Conservation (phyloP, 2,113 vertebrate genomes). For the Channa argus region DNA sequence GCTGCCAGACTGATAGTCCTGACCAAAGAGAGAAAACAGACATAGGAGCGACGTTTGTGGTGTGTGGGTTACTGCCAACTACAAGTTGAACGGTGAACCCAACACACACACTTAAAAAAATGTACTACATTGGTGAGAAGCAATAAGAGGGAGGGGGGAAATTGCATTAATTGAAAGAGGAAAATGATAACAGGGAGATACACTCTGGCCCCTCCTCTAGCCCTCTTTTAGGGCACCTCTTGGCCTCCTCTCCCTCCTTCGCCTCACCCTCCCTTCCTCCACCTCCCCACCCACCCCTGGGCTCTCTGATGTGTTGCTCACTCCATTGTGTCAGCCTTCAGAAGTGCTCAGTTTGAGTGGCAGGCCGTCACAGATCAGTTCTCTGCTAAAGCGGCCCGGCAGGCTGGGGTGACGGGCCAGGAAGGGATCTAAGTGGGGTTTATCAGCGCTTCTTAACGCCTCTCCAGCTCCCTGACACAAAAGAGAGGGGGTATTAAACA, state of each 20-base stretch:
- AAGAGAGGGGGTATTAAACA: slow-evolving; percentile 99
- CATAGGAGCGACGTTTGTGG: slow-evolving; percentile 21
- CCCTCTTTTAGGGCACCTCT: slow-evolving; percentile 70
- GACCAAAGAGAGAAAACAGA: slow-evolving; percentile 40
- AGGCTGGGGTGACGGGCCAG: slow-evolving; percentile 98
- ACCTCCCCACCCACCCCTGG: slow-evolving; percentile 44
- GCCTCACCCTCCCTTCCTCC: slow-evolving; percentile 36
- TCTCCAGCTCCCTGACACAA: slow-evolving; percentile 99
- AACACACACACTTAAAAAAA: slow-evolving; percentile 4
- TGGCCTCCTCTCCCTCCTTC: slow-evolving; percentile 60
- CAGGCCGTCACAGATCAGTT: slow-evolving; percentile 99
- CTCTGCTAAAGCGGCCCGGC: slow-evolving; percentile 98
- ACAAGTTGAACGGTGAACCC: slow-evolving; percentile 39
- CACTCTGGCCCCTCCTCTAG: slow-evolving; percentile 70
- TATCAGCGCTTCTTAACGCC: slow-evolving; percentile 99
- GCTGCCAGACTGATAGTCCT: slow-evolving; percentile 47
- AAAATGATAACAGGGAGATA: slow-evolving; percentile 70
- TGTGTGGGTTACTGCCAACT: slow-evolving; percentile 3
- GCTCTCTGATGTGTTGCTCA: slow-evolving; percentile 85
- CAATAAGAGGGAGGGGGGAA: slow-evolving; percentile 24
- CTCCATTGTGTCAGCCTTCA: slow-evolving; percentile 98
- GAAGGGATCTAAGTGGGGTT: slow-evolving; percentile 99
- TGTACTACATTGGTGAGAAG: slow-evolving; percentile 35
- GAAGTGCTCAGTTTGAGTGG: slow-evolving; percentile 99
- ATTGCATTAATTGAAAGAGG: slow-evolving; percentile 47